Evolutionary conservation across 1,140 invertebrate genomes (phyloP), one percentile per base, ranked within the genome.

Genomic region (Apis cerana): DNA sequence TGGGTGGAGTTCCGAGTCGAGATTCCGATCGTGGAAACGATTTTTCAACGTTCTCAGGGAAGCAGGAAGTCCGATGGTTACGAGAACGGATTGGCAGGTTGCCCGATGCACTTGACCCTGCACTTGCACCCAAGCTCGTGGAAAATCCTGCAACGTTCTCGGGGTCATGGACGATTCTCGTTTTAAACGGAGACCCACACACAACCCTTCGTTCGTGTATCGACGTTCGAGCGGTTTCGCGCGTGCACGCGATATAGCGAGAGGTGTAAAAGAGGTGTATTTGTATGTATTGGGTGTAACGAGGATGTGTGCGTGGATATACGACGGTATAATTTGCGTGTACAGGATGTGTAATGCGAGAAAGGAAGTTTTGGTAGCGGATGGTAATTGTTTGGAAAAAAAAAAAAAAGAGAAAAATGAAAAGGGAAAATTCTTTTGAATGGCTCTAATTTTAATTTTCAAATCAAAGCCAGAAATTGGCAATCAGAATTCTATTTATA

Each of bases 21-120:
- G 11, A n/a, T 15, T 15, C 27, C n/a, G 56, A 56, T 69, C 61
- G 54, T 7, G 13, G 13, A 27, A 19, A 54, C 54, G 59, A 50
- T 52, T 33, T n/a, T 50, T 79, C n/a, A n/a, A 50, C 33, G 69
- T 21, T 78, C 13, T n/a, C 12, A 10, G 56, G 58, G 21, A n/a
- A 59, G 56, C 19, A 33, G 52, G 27, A 82, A 82, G 62, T 62
- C 3, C 3, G 43, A 52, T 71, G 58, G 33, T 17, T 71, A 54
- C 69, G 71, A 19, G 13, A 77, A 87, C 59, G 79, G 77, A 43
- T 85, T 91, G 89, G 89, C 89, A 81, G 67, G 23, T 56, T 88
- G 90, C 86, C 88, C 84, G 75, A 23, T 89, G 85, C 84, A 91
- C 88, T 91, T 91, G 90, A 91, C 90, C 90, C 87, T 89, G 90